A percentile compares a stretch with the other conserved stretches of the same genome.
Conservation (phyloP, 2,797 vertebrate species). For the Microtus agrestis region DNA sequence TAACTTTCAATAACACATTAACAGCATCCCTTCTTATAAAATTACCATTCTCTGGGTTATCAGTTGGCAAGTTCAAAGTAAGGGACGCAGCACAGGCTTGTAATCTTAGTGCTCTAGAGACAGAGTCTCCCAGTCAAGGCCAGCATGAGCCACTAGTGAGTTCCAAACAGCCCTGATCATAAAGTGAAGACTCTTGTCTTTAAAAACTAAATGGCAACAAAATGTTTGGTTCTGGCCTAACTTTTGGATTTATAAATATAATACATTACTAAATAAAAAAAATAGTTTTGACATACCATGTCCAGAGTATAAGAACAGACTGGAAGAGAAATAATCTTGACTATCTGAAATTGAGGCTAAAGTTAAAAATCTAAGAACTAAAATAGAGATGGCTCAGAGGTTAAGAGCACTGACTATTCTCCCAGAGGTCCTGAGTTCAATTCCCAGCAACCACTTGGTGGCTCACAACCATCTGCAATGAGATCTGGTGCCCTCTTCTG, state of each 20-base stretch:
- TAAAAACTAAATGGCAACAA: background rate
- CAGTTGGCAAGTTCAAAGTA: background rate
- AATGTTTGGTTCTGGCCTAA: constrained; percentile 4
- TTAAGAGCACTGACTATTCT: no score
- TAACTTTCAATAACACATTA: constrained; percentile 1
- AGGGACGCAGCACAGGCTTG: background rate
- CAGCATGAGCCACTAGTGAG: background rate
- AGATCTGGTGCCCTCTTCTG: no score
- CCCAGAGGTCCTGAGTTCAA: no score
- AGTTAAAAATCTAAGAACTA: constrained; percentile 53
- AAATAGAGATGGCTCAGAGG: background rate
- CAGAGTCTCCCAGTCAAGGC: background rate
- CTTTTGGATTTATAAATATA: background rate
- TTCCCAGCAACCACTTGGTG: no score
- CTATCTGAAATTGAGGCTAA: background rate
- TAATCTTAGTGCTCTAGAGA: background rate
- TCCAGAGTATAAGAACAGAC: background rate
- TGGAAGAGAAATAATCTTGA: constrained; percentile 10
- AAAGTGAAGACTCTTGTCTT: background rate
- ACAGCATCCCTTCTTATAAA: background rate
- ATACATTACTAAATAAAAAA: background rate
- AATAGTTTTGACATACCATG: constrained; percentile 36
- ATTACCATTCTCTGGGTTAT: background rate
- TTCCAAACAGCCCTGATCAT: background rate
- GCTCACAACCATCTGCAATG: no score